These are phyloP conservation scores for Cygnus buccinator DNA, from an alignment of 2,113 vertebrate species.

Conservation along the genomic window DNA sequence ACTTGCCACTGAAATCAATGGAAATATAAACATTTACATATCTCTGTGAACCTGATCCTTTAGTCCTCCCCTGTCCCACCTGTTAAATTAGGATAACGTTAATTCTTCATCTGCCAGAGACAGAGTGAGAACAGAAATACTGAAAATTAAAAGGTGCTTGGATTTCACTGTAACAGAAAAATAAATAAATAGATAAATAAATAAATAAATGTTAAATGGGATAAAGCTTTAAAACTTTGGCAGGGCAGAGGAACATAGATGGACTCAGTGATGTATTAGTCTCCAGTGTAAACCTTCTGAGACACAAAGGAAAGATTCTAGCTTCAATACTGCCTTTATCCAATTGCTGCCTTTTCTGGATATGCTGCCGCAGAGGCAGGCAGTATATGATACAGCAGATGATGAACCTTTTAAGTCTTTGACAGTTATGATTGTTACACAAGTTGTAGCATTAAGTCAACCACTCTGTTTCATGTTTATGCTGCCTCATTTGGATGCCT, in stretches of 20 bases:
- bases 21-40: constrained; percentile 49
- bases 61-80: background rate
- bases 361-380: background rate
- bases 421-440: background rate
- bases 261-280: background rate
- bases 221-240: background rate
- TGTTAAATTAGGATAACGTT: constrained; percentile 32
- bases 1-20: constrained; percentile 1
- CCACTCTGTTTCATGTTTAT: background rate
- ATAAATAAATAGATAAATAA: background rate
- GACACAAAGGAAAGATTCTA: background rate
- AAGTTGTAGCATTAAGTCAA: constrained; percentile 8
- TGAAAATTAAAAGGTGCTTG: constrained; percentile 2
- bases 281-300: background rate
- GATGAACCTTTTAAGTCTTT: constrained; percentile 23
- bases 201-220: background rate
- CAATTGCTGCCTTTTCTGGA: background rate
- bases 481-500: background rate
- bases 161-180: background rate
- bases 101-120: background rate
- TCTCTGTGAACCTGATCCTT: constrained; percentile 17
- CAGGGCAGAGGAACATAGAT: background rate
- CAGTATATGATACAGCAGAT: background rate
- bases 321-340: background rate
- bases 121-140: background rate